phyloP scores from a whole-genome alignment of 2,888 invertebrate species.

The Troides helena region DNA sequence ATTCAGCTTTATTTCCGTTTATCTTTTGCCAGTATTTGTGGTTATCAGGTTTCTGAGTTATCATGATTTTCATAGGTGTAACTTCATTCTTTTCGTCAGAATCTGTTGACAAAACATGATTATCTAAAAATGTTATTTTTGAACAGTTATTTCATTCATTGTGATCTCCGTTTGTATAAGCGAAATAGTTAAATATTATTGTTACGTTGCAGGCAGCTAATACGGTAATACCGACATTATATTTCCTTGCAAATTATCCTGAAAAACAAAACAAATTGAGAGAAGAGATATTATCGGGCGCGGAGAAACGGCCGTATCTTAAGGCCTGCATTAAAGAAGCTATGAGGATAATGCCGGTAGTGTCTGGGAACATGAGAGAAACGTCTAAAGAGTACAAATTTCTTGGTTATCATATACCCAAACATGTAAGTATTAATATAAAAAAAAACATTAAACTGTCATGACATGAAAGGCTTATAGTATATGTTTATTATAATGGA shows the following conservation, averaged over 20 bases:
- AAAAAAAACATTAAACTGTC: background rate
- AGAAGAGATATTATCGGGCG: slow-evolving; percentile 69
- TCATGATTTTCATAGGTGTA: no score
- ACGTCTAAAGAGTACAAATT: slow-evolving; percentile 79
- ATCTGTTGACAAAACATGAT: no score
- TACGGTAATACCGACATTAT: slow-evolving; percentile 77
- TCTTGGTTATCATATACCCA: slow-evolving; percentile 82
- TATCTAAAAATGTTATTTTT: no score
- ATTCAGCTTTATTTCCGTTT: no score
- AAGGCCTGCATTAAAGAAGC: slow-evolving; percentile 87
- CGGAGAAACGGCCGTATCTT: slow-evolving; percentile 77
- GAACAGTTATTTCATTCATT: background rate
- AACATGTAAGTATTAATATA: slow-evolving; percentile 65
- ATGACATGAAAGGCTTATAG: no score
- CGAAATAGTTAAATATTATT: background rate
- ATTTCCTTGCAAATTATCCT: slow-evolving; percentile 82
- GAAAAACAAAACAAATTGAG: slow-evolving; percentile 83
- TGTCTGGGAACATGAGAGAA: slow-evolving; percentile 78
- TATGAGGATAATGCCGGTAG: slow-evolving; percentile 81
- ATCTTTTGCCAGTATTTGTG: no score
- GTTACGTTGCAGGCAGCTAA: slow-evolving; percentile 76
- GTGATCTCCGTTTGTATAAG: background rate
- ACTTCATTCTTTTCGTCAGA: no score
- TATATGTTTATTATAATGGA: no score
- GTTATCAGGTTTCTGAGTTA: no score